A percentile compares a stretch with the other conserved stretches of the same genome.
These are phyloP conservation scores for Phoenicopterus ruber DNA, from an alignment of 2,113 vertebrate genomes.

Conservation along the genomic window DNA sequence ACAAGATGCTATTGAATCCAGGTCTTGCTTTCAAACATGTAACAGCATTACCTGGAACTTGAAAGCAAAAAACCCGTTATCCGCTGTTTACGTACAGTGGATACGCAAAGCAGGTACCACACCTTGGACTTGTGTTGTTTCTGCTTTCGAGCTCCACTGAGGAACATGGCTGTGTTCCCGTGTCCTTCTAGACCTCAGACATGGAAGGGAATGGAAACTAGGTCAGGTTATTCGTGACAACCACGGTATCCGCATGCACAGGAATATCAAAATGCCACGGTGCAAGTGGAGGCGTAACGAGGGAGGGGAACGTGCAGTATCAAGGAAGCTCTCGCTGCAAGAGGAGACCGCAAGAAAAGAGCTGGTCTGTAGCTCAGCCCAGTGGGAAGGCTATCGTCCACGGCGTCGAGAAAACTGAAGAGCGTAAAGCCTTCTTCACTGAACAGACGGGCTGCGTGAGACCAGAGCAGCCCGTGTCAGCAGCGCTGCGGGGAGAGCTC, in stretches of 20 bases:
- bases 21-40: not conserved
- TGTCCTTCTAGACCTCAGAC: not conserved
- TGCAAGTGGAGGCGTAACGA: not conserved
- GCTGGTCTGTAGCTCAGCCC: not conserved
- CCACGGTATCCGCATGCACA: not conserved
- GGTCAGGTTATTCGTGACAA: not conserved
- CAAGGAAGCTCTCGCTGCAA: not conserved
- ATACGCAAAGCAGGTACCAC: not conserved
- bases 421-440: no score
- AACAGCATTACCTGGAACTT: not conserved
- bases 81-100: not conserved
- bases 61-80: not conserved
- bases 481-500: fast-evolving
- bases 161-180: not conserved
- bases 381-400: not conserved
- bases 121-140: not conserved
- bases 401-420: not conserved
- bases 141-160: not conserved
- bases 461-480: not conserved
- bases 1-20: not conserved
- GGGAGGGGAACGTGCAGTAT: not conserved
- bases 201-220: not conserved
- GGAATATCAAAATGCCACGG: fast-evolving
- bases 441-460: fast-evolving
- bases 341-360: not conserved